A percentile compares a stretch with the other conserved stretches of the same genome.
These are phyloP conservation scores for Ophthalmolycus amberensis DNA, from an alignment of 2,113 vertebrate genomes.

Conservation along the genomic window DNA sequence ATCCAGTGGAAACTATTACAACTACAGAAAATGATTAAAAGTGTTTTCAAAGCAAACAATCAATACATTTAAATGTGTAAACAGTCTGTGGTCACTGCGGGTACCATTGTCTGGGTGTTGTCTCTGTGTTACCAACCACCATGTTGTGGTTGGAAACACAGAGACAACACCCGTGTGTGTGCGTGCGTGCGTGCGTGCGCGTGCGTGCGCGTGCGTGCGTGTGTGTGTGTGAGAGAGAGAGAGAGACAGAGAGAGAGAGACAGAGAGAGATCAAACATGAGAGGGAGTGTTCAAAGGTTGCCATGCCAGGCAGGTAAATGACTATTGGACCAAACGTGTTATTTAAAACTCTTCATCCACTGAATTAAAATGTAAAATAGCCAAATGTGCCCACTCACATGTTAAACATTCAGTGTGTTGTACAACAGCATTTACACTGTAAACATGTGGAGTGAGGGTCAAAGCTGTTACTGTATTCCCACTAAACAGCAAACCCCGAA, in stretches of 20 bases:
- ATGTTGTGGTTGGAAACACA: slow-evolving; percentile 4
- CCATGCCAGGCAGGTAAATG: not conserved
- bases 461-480: not conserved
- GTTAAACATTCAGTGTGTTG: not conserved
- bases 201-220: not conserved
- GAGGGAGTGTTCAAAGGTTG: slow-evolving; percentile 36
- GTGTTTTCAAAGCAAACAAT: not conserved
- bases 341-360: not conserved
- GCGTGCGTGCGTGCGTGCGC: no score
- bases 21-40: no score
- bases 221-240: not conserved
- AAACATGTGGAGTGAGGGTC: not conserved
- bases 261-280: no score
- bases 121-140: no score
- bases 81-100: not conserved
- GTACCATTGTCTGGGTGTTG: not conserved
- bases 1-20: no score
- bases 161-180: not conserved
- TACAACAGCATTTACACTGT: no score
- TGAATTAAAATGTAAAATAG: not conserved
- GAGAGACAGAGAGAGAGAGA: no score
- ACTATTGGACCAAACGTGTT: not conserved
- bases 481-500: not conserved
- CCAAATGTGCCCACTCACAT: not conserved
- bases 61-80: not conserved